A percentile compares a stretch with the other conserved stretches of the same genome.
Conservation (phyloP, 2,113 vertebrate genomes). For the Eulemur macaco region DNA sequence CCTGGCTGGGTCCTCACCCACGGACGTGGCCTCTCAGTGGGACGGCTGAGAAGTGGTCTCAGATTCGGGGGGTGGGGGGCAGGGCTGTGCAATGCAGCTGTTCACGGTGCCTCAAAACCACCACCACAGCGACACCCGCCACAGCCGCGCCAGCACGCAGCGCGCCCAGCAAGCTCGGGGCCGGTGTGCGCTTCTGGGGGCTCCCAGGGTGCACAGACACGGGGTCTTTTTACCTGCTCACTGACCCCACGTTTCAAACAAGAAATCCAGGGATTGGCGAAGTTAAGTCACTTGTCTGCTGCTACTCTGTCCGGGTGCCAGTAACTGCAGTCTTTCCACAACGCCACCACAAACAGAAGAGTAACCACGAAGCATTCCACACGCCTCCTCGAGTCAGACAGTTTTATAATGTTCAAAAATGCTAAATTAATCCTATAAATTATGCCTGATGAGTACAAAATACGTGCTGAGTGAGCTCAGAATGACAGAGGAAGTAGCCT, state of each 20-base stretch:
- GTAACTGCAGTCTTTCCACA: background rate
- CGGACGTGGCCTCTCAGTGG: too few relatives aligned
- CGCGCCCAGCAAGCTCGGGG: too few relatives aligned
- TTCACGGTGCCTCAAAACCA: too few relatives aligned
- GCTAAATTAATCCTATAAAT: background rate
- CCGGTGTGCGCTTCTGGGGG: too few relatives aligned
- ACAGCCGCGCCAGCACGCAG: too few relatives aligned
- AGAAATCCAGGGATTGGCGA: background rate
- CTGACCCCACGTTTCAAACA: background rate
- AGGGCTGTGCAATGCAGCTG: too few relatives aligned
- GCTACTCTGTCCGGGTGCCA: too few relatives aligned
- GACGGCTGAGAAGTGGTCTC: too few relatives aligned
- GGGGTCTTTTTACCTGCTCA: accelerated
- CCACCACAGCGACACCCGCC: too few relatives aligned
- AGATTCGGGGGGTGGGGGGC: too few relatives aligned
- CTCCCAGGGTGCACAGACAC: accelerated
- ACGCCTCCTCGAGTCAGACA: too few relatives aligned
- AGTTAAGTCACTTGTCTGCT: background rate
- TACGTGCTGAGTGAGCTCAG: background rate
- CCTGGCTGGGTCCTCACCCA: background rate
- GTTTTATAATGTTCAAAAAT: background rate
- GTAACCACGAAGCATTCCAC: background rate
- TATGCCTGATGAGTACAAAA: background rate
- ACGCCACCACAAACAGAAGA: background rate
- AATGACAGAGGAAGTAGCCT: background rate